A percentile compares a stretch with the other conserved stretches of the same genome.
phyloP scores from a whole-genome alignment of 2,797 vertebrate species.

The Macropodus opercularis region DNA sequence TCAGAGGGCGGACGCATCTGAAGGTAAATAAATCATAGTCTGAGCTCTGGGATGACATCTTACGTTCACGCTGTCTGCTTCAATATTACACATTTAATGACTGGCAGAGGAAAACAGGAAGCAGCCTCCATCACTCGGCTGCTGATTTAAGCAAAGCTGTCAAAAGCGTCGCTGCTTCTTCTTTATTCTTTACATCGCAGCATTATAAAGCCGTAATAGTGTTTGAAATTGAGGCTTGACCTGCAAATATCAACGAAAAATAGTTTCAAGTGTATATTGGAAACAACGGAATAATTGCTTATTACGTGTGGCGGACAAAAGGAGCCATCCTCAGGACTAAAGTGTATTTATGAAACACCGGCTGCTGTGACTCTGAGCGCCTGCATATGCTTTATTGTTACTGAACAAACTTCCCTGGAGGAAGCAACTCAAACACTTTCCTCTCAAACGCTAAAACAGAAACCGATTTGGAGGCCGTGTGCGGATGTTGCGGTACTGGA shows the following conservation, averaged over 20 bases:
- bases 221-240: conserved; percentile 22
- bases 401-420: conserved; percentile 28
- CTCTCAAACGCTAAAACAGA: conserved; percentile 3
- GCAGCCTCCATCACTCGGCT: conserved; percentile 26
- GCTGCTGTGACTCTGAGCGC: conserved; percentile 9
- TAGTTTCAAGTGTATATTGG: conserved; percentile 19
- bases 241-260: conserved; percentile 30
- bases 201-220: conserved; percentile 24
- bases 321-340: neutral
- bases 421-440: conserved; percentile 11
- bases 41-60: conserved; percentile 45
- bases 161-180: conserved; percentile 2
- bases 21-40: conserved; percentile 66
- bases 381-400: conserved; percentile 35
- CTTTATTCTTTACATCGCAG: conserved; percentile 23
- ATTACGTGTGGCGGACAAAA: conserved; percentile 1
- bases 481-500: neutral
- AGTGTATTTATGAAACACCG: conserved; percentile 23
- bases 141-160: conserved; percentile 51
- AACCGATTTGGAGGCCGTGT: conserved; percentile 13
- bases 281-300: conserved; percentile 17
- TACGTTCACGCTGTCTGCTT: conserved; percentile 46
- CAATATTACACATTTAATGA: conserved; percentile 49
- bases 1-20: conserved; percentile 21
- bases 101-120: conserved; percentile 42